Evolutionary conservation across 2,888 invertebrate genomes (phyloP).

Genomic region (Amiota mariae): DNA sequence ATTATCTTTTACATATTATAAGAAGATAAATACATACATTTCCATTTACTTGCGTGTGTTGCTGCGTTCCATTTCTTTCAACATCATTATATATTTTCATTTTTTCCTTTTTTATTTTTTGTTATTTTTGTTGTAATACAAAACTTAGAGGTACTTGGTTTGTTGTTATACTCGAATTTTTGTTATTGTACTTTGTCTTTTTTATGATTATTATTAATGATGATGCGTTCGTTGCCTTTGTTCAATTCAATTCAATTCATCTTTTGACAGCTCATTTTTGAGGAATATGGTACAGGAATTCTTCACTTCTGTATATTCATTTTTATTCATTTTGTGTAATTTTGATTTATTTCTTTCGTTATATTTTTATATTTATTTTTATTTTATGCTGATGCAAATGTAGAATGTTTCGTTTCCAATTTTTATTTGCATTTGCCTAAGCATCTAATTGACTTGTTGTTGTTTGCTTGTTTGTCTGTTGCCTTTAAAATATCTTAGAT

Average conservation of each 20-base stretch:
- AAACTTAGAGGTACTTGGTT: not conserved
- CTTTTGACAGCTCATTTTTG: slow-evolving; percentile 38
- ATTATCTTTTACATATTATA: not conserved
- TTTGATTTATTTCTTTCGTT: slow-evolving; percentile 4
- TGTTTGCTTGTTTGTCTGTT: not conserved
- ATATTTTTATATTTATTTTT: not conserved
- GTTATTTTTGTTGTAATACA: not conserved
- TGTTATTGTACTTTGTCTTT: slow-evolving; percentile 45
- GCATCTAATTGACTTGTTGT: slow-evolving; percentile 13
- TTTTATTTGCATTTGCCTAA: slow-evolving; percentile 1
- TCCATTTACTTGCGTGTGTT: not conserved
- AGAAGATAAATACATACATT: not conserved
- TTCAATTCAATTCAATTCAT: slow-evolving; percentile 18
- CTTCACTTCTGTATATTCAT: not conserved
- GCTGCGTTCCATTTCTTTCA: not conserved
- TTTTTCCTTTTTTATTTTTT: slow-evolving; percentile 16
- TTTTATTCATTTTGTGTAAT: slow-evolving; percentile 15
- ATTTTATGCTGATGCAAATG: not conserved
- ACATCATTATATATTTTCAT: not conserved
- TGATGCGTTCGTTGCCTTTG: slow-evolving; percentile 50
- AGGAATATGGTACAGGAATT: slow-evolving; percentile 45
- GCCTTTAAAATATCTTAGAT: not conserved
- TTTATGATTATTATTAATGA: slow-evolving; percentile 59
- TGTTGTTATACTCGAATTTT: slow-evolving; percentile 1
- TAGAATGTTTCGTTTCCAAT: too few species aligned